Percentiles rank a stretch among this genome's conserved stretches.
phyloP scores from a whole-genome alignment of 2,888 invertebrate genomes.

The Entomobrya multifasciata region DNA sequence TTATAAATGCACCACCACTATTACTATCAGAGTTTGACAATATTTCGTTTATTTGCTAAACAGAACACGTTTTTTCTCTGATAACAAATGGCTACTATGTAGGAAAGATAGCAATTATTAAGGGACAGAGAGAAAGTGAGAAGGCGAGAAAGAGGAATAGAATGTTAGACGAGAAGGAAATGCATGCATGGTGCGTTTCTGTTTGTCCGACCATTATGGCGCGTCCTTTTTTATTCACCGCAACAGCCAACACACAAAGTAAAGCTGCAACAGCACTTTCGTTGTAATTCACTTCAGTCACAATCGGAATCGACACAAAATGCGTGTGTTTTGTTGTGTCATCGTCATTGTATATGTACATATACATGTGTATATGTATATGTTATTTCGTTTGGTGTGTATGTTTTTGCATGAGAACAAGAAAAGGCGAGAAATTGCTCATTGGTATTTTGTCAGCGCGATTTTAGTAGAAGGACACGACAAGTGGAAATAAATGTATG shows the following conservation, averaged over 20 bases:
- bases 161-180: background rate
- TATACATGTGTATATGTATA: too few relatives aligned
- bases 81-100: constrained; percentile 60
- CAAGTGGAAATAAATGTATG: background rate
- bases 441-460: constrained; percentile 9
- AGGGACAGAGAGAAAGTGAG: background rate
- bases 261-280: constrained; percentile 9
- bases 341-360: background rate
- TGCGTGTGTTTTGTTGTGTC: too few relatives aligned
- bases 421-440: constrained; percentile 22
- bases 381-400: too few relatives aligned
- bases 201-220: background rate
- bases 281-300: constrained; percentile 58
- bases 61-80: constrained; percentile 64
- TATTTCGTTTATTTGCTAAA: constrained; percentile 48
- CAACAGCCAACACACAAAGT: background rate
- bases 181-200: constrained; percentile 26
- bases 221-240: background rate
- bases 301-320: constrained; percentile 55
- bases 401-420: constrained; percentile 24
- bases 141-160: background rate
- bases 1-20: background rate
- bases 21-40: constrained; percentile 15
- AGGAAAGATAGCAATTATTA: background rate
- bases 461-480: constrained; percentile 10